Base-by-base conservation (phyloP, 2,797 vertebrate species). In the Rhinogobio ventralis region DNA sequence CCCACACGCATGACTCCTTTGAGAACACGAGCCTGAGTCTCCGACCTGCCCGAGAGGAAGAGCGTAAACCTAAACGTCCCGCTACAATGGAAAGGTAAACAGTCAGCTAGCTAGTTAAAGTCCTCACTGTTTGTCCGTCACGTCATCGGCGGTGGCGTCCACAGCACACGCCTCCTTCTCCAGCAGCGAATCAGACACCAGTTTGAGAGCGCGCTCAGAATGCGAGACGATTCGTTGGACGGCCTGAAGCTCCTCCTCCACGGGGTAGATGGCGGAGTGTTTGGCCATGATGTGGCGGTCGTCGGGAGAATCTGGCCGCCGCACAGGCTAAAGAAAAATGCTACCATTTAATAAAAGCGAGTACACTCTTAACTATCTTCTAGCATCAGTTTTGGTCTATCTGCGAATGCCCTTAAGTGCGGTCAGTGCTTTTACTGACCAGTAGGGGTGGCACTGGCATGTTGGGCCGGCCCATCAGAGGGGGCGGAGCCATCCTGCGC, bases 1-100 rank as follows among this genome's bases (percentile, higher is more conserved):
- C 97, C 96, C 0, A 96, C 95, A 39, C 95, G 93, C 95, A 96
- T 95, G 82, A 97, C 96, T 0, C 96, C 96, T 89, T 96, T 96
- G 23, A 97, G 93, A 85, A 96, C 78, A 76, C 94, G 94, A 2
- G 90, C 78, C 0, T 92, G 81, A 79, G 87, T 86, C 33, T 92
- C 91, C 75, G 87, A 55, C 46, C 94, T 95, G 88, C 62, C 2
- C 9, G 17, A 45, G 62, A 30, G 11, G 46, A 45, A 23, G 25
- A 36, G 30, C 0, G 14, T 19, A 39, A 53, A 53, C 39, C 10
- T 5, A 74, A 25, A 49, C 20, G 2, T 57, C 36, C 15, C 3
- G 9, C 8, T 19, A 25, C 23, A 17, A 57, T 71, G 36, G 6
- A 6, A 39, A 42, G 39, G 39, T 9, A 28, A 73, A 72, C 20